Base-by-base conservation (phyloP, 2,888 invertebrate species). In the Eugnorisma glareosa region DNA sequence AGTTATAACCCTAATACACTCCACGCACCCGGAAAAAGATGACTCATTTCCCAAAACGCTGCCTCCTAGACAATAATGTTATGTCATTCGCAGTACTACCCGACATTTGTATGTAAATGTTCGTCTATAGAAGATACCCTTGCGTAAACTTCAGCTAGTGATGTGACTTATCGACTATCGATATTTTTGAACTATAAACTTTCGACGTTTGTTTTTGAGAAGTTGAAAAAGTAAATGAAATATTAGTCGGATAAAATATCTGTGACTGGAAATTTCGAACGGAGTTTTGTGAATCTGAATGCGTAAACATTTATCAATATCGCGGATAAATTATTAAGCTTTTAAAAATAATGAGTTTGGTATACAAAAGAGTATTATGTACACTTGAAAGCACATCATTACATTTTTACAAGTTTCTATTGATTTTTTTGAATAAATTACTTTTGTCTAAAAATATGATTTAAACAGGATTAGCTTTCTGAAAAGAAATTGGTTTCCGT, bases 31-130 rank as follows among this genome's bases (percentile, higher is more conserved):
- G 63, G 63, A 40, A 67, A 72, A 51, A 77, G 72, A 71, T 67
- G 66, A 79, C 61, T 69, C 21, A 75, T 78, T 74, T 67, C 63
- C 67, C 70, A 48, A 74, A 79, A 63, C 69, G 48, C 68, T 67
- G 67, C 43, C 81, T 89, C 89, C 67, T 75, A 77, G 73, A 76
- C 86, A 82, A 88, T 79, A 78, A 86, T 82, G 84, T 90, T 90
- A 89, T 90, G 91, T 91, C 90, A 91, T 86, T 87, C 86, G 77
- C 91, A 91, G 89, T 86, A 86, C 84, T 88, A 89, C 85, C 85
- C 86, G 78, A 90, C 88, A 89, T 91, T 91, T 89, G 86, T 89
- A 91, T 91, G 91, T 87, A 89, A 91, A 91, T 90, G 85, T 75
- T 63, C 73, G 71, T 77, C 83, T 85, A 83, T 82, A 83, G 85